Conservation (phyloP, 2,113 vertebrate genomes). For the Petaurus breviceps region DNA sequence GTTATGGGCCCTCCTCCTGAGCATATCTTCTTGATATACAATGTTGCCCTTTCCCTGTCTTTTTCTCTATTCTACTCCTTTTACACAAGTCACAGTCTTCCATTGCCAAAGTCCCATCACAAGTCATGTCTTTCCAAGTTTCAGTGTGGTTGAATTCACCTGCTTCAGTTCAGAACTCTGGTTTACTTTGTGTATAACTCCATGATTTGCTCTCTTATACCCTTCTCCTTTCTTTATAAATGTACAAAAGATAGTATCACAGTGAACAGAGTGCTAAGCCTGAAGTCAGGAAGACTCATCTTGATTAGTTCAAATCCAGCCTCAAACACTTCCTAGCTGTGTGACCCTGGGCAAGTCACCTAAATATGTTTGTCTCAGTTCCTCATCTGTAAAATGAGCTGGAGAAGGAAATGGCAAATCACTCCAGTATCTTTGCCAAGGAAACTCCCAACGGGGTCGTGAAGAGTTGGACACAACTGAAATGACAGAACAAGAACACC, state of each 20-base stretch:
- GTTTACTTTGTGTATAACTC: background rate
- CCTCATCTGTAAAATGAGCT: too few species aligned
- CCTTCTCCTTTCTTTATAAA: background rate
- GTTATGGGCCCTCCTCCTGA: too few species aligned
- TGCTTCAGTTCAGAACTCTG: background rate
- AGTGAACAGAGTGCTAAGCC: too few species aligned
- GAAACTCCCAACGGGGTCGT: background rate
- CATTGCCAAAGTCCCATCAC: background rate
- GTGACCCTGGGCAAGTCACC: background rate
- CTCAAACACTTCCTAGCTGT: too few species aligned
- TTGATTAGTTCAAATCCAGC: too few species aligned
- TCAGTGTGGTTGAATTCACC: background rate
- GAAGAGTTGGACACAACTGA: background rate
- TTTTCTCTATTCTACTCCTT: background rate
- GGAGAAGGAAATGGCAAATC: background rate
- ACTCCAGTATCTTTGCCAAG: background rate
- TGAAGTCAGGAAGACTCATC: too few species aligned
- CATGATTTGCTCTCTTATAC: background rate
- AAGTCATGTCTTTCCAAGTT: background rate
- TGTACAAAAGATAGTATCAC: background rate
- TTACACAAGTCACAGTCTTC: background rate
- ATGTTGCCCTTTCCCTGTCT: background rate
- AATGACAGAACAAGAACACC: background rate
- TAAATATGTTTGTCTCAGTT: background rate
- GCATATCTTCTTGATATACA: too few species aligned